Evolutionary conservation across 2,888 invertebrate species (phyloP), one percentile per base, ranked within the genome.

Genomic region (Heteromyza rotundicornis): DNA sequence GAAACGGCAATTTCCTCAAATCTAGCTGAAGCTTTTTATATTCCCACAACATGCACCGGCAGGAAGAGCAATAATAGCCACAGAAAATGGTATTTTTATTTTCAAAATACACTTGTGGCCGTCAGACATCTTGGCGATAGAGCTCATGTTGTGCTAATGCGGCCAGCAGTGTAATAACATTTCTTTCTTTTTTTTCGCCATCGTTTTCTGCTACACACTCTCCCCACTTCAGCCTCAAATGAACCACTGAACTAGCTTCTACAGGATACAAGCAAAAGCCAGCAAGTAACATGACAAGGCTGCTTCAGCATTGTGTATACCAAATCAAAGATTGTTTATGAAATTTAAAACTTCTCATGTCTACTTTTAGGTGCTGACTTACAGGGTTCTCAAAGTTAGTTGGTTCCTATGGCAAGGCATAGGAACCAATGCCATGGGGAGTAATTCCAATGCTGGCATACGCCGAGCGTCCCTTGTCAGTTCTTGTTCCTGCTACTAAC

Each of bases 211-310:
- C 10, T 27, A 10, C n/a, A 32, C 32, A 32, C 32, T 12, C 32
- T 32, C 32, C 32, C 32, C 35, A 57, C 22, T 57, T 67, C 63
- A 40, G 51, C 24, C 63, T 57, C 52, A 64, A 66, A 70, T 64
- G 63, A 66, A 61, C 71, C 70, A 64, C 71, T 64, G 62, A 68
- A 67, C 64, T 52, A 63, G 27, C 5, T 5, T 27, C 27, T 5
- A 27, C 5, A 27, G 7, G 27, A 27, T 32, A 8, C 7, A 8
- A 40, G n/a, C 40, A n/a, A 27, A 40, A 40, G 40, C 40, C 27
- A 27, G 10, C 5, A 27, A 27, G 27, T 10, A 27, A 27, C 27
- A 27, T 27, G 27, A n/a, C 27, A 10, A 10, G 7, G 27, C 27
- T 10, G 7, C 27, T 27, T 27, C 5, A 27, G 27, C 27, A 5